Evolutionary conservation across 2,888 invertebrate species (phyloP).

Genomic region (Merodon equestris): DNA sequence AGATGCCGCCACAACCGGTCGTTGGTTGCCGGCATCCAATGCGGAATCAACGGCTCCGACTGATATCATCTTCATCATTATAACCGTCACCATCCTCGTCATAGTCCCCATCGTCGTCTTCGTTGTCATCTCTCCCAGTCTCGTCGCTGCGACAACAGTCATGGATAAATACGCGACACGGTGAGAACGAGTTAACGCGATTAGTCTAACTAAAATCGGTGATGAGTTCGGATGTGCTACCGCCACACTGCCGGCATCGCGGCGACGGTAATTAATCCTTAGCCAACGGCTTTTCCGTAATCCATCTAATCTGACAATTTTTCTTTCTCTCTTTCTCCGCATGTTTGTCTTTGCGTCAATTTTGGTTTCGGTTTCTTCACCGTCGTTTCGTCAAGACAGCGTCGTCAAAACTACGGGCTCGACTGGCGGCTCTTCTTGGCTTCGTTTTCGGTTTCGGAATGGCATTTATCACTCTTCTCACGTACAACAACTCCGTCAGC

Average conservation of each 20-base stretch:
- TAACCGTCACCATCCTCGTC: not conserved
- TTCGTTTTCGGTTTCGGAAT: constrained; percentile 73
- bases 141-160: not conserved
- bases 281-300: constrained; percentile 8
- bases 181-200: constrained; percentile 20
- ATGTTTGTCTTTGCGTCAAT: too few relatives aligned
- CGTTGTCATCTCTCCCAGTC: too few relatives aligned
- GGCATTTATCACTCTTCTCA: constrained; percentile 72
- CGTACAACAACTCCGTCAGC: constrained; percentile 58
- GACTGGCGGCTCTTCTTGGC: constrained; percentile 71
- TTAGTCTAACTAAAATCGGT: constrained; percentile 61
- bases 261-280: constrained; percentile 56
- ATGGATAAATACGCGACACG: constrained; percentile 18
- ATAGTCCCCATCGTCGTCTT: too few relatives aligned
- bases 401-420: constrained; percentile 59
- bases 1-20: constrained; percentile 40
- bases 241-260: constrained; percentile 44
- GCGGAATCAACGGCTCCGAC: not conserved
- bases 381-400: constrained; percentile 40
- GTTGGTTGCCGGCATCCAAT: constrained; percentile 30
- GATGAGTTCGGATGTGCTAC: constrained; percentile 63
- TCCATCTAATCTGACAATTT: too few relatives aligned
- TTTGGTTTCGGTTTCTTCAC: not conserved
- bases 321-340: too few relatives aligned
- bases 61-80: too few relatives aligned